These are phyloP conservation scores for Drosophila koepferae DNA, from an alignment of 2,888 invertebrate species.

Conservation along the genomic window DNA sequence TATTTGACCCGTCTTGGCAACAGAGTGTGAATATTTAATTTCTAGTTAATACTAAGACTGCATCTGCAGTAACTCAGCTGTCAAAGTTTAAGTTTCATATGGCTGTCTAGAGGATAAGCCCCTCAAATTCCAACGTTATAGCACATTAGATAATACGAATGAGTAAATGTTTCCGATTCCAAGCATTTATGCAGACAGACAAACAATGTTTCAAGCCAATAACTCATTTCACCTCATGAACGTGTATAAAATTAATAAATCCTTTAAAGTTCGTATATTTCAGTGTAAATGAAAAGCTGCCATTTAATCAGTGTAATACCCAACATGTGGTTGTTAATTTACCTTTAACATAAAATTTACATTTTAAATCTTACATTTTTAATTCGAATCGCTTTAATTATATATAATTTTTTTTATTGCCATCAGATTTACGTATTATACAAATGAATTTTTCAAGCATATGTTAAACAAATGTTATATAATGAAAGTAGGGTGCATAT, in stretches of 20 bases:
- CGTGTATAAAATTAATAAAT: background rate
- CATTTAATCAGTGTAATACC: constrained; percentile 29
- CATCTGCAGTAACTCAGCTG: background rate
- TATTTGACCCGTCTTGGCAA: background rate
- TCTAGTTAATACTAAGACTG: background rate
- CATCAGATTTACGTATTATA: background rate
- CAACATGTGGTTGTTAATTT: constrained; percentile 28
- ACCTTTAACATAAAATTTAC: constrained; percentile 1
- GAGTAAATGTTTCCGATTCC: too few relatives aligned
- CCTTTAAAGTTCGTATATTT: background rate
- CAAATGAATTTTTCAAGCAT: constrained; percentile 5
- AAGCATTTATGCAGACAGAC: background rate
- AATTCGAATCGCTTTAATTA: constrained; percentile 12
- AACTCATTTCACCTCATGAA: background rate
- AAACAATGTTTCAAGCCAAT: background rate
- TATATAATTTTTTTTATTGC: background rate
- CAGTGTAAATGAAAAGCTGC: background rate
- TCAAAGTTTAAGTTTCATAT: background rate
- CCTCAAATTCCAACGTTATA: too few relatives aligned
- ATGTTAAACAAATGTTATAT: background rate
- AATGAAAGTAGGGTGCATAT: background rate
- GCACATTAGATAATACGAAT: too few relatives aligned
- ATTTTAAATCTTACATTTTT: constrained; percentile 25
- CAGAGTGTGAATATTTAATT: background rate
- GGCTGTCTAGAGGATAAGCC: background rate